A percentile compares a stretch with the other conserved stretches of the same genome.
Evolutionary conservation across 2,888 invertebrate genomes (phyloP).

Genomic region (Erynnis tages): DNA sequence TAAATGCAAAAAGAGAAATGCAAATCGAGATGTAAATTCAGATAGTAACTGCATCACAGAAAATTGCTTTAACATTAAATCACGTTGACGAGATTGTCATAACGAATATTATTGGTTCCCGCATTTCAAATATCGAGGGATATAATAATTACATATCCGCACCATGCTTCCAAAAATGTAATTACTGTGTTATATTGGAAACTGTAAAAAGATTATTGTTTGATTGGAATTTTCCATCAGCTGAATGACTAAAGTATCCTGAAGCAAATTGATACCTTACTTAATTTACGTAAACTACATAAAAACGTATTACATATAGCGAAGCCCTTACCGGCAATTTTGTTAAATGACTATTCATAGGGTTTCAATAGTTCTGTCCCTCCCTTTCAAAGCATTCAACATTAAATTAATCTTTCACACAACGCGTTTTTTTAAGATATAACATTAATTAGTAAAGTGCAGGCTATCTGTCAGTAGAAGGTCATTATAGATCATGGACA

Average conservation of each 20-base stretch:
- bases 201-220: not conserved
- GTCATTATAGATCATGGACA: no score
- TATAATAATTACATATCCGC: not conserved
- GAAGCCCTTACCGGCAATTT: no score
- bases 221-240: not conserved
- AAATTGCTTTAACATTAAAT: not conserved
- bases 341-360: no score
- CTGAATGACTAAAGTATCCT: not conserved
- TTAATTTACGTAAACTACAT: not conserved
- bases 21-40: not conserved
- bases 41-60: not conserved
- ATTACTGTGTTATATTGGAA: slow-evolving; percentile 2
- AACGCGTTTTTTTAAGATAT: no score
- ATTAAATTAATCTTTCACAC: no score
- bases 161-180: not conserved
- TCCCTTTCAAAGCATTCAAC: no score
- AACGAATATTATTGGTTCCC: not conserved
- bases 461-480: no score
- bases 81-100: not conserved
- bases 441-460: no score
- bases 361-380: no score
- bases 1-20: no score
- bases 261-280: not conserved
- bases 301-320: no score
- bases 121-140: not conserved